Evolutionary conservation across 1,140 invertebrate genomes (phyloP), one percentile per base, ranked within the genome.

Genomic region (Drosophila nigromelanica): DNA sequence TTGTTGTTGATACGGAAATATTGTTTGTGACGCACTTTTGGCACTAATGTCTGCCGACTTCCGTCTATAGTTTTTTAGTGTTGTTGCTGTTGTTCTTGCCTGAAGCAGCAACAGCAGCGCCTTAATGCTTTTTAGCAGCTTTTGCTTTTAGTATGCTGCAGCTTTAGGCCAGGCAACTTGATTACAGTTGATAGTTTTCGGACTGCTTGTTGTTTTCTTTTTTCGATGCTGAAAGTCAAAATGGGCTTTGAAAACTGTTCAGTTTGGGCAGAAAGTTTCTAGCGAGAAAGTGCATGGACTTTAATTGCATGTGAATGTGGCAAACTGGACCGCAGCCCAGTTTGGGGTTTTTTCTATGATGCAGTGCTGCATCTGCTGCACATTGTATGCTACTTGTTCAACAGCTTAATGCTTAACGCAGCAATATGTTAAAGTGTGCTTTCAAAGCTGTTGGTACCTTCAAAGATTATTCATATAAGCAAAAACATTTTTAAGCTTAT

Each of bases 21-120:
- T 87, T 86, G 81, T 86, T 86, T 86, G 81, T 81, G 75, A 87
- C 82, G 81, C 82, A 86, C 80, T 85, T 85, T 85, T 86, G 80
- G 80, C 81, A 87, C 82, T 86, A 86, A 85, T 85, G 81, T 80
- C 81, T 89, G 70, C 76, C 64, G 85, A 89, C 83, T 89, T 89
- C 83, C 85, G 85, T 83, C 80, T 80, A 76, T 79, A 70, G 72
- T 73, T 72, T 73, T 66, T 50, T 58, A 33, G 42, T 58, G 18
- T 48, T 62, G 39, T 37, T 66, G 43, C 1, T 21, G 18, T 45
- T 73, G 51, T 30, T 51, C 15, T 55, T 43, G 56, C 50, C 52
- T 50, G 21, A 11, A 50, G 72, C 72, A 37, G 45, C 33, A 69
- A 64, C 54, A 42, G 67, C 73, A 76, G 77, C 52, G 81, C 74